Base-by-base conservation (phyloP, 2,888 invertebrate species). In the Watsonalla binaria region DNA sequence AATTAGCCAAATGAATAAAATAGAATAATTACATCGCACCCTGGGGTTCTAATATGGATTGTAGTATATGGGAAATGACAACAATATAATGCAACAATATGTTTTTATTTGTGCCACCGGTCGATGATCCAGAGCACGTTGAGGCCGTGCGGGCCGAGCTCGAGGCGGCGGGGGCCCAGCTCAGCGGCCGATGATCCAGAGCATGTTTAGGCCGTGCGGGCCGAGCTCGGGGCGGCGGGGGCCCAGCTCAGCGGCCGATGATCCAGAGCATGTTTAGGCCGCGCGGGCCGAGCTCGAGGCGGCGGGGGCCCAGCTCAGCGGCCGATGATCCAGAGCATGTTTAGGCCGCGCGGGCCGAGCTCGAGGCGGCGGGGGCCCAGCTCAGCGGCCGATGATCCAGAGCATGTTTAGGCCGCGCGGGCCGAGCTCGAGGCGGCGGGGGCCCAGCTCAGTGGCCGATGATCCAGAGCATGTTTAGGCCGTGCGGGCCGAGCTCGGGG, bases 61-160 rank as follows among this genome's bases (percentile, higher is more conserved):
- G 24, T 24, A 24, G 4, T 24, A 24, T 24, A 24, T 4, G 24
- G 24, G 24, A 24, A 24, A 24, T 24, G 24, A 24, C 1, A 24
- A 24, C 24, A 24, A 24, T 24, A 24, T 24, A 24, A 24, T 24
- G 24, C 24, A 24, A 24, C 24, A 24, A 24, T n/a, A n/a, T 24
- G 24, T 2, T 24, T 24, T 24, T 24, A 24, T 24, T 24, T 2
- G 24, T 24, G 24, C n/a, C 74, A 84, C 49, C 80, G 92, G 66
- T 94, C 93, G 66, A 96, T 94, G 62, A 96, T 93, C 94, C 96
- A 96, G 59, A 96, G 90, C 84, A 97, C 93, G 84, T 98, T 98
- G 64, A 98, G 86, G 2, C 85, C 88, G 66, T 82, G 82, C 61
- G 76, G 84, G 6, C 86, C 86, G 45, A 88, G 83, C 66, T 81